phyloP scores from a whole-genome alignment of 2,113 vertebrate genomes.

The Marmota monax region DNA sequence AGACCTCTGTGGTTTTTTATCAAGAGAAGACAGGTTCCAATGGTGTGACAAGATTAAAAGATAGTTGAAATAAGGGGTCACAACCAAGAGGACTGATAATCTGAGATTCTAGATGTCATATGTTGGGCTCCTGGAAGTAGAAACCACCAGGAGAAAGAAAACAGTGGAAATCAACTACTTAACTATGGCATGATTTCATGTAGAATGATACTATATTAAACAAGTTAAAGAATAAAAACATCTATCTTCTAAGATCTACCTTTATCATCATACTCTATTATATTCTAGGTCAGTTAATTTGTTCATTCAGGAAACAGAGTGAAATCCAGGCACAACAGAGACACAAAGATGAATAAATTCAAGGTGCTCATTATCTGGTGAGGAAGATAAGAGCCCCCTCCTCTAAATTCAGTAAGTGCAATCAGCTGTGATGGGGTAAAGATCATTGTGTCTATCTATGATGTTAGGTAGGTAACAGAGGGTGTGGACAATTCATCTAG shows the following conservation, averaged over 20 bases:
- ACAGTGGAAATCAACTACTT: neutral
- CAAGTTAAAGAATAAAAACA: neutral
- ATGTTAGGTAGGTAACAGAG: neutral
- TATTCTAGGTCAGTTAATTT: slow-evolving; percentile 38
- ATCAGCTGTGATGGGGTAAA: neutral
- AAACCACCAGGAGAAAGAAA: neutral
- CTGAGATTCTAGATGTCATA: neutral
- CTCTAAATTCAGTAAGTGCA: neutral
- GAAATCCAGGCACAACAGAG: neutral
- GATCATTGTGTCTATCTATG: neutral
- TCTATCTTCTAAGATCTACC: neutral
- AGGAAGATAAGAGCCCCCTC: neutral
- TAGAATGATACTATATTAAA: neutral
- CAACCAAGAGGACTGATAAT: neutral
- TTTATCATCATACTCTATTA: neutral
- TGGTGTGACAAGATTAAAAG: neutral
- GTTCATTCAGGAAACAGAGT: slow-evolving; percentile 23
- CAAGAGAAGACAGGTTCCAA: neutral
- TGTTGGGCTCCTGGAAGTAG: neutral
- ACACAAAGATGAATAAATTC: slow-evolving; percentile 38
- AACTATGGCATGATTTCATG: neutral
- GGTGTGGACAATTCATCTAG: neutral
- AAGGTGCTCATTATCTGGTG: neutral
- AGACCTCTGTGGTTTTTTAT: neutral
- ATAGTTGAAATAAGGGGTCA: neutral